Evolutionary conservation across 1,140 invertebrate genomes (phyloP), one percentile per base, ranked within the genome.

Genomic region (Cydia strobilella): DNA sequence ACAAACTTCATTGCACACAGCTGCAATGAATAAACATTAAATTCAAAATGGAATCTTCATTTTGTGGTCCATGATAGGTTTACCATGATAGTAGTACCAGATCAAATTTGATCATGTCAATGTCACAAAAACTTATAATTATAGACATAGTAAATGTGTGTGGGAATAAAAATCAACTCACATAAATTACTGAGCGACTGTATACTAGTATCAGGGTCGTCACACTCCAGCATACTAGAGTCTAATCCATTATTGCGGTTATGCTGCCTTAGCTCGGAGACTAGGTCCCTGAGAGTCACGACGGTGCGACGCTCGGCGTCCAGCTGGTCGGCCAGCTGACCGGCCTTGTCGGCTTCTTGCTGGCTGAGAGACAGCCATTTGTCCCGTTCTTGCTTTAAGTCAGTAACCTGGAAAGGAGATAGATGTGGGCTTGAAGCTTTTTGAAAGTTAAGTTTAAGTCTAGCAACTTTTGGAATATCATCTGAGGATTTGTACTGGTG

Each of bases 1-100:
- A 75, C 91, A 93, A 6, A 78, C 84, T 78, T 93, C 91, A 80
- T 83, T 91, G 72, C 87, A 91, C 6, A 87, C 74, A 73, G 90
- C 90, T 92, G 74, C 23, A 87, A 82, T 20, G 76, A 10, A 18
- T 42, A 74, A 62, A 7, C 7, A 72, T 13, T 72, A 63, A 42
- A 18, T 39, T 10, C 7, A 27, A n/a, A n/a, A n/a, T n/a, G n/a
- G n/a, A n/a, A n/a, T n/a, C n/a, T n/a, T n/a, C n/a, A n/a, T n/a
- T n/a, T n/a, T n/a, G n/a, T n/a, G n/a, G n/a, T n/a, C n/a, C n/a
- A n/a, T n/a, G n/a, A n/a, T n/a, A n/a, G n/a, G n/a, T n/a, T n/a
- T n/a, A n/a, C n/a, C n/a, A n/a, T n/a, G n/a, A n/a, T n/a, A n/a
- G n/a, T n/a, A n/a, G n/a, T n/a, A n/a, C 27, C 27, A 27, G 4